Percentiles rank a stretch among this genome's conserved stretches.
Evolutionary conservation across 2,888 invertebrate genomes (phyloP).

Genomic region (Conistra vaccinii): DNA sequence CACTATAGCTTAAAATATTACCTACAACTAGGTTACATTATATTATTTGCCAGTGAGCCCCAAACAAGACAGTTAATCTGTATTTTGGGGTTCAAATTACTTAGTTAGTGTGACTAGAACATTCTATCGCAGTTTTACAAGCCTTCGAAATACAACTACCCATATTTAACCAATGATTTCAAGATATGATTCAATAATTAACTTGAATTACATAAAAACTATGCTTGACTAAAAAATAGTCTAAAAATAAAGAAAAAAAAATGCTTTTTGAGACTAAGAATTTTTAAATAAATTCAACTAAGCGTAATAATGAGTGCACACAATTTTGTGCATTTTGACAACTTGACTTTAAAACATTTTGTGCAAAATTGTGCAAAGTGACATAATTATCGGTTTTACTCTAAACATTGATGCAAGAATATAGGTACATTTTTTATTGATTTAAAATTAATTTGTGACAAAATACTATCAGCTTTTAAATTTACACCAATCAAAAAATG

Average conservation of each 20-base stretch:
- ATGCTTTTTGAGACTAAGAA: slow-evolving; percentile 51
- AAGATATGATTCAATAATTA: slow-evolving; percentile 66
- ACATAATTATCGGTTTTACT: neutral
- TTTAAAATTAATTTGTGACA: slow-evolving; percentile 4
- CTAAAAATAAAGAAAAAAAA: slow-evolving; percentile 38
- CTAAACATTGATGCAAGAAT: slow-evolving; percentile 9
- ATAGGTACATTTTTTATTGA: neutral
- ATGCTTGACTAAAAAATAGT: slow-evolving; percentile 41
- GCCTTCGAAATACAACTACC: slow-evolving; percentile 1
- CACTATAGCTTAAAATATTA: no score
- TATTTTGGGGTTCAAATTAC: neutral
- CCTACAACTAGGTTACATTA: no score
- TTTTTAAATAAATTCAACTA: slow-evolving; percentile 45
- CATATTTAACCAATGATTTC: slow-evolving; percentile 58
- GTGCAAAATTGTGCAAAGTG: slow-evolving; percentile 27
- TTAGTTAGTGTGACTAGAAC: slow-evolving; percentile 4
- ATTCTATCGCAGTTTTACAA: neutral
- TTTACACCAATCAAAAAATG: slow-evolving; percentile 1
- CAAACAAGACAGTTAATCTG: no score
- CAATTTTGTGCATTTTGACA: slow-evolving; percentile 36
- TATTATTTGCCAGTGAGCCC: no score
- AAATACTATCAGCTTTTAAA: neutral
- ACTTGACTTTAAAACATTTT: neutral
- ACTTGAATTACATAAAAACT: slow-evolving; percentile 54
- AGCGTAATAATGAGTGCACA: slow-evolving; percentile 51